Base-by-base conservation (phyloP, 2,888 invertebrate species). In the Drosophila mayaguana region DNA sequence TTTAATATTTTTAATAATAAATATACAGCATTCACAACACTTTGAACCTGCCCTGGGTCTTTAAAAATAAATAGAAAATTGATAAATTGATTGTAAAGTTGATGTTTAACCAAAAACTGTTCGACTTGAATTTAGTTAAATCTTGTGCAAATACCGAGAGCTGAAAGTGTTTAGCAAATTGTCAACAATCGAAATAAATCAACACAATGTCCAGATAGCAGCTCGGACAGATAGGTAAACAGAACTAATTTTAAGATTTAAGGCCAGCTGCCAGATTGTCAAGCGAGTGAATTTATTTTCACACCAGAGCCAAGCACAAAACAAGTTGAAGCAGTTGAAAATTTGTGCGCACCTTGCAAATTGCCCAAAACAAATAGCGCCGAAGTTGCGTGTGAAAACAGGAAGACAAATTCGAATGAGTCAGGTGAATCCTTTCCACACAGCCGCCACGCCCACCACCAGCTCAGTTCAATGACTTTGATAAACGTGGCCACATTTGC, bases 401-500 rank as follows among this genome's bases (percentile, higher is more conserved):
- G 83, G 70, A 84, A 81, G 78, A 77, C 63, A 75, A 74, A 74
- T 67, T 67, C 63, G 61, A 55, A 46, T 65, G 78, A 78, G 65
- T 77, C 18, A 48, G 63, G 62, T 45, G 50, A 78, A 62, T 71
- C 28, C 57, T 62, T 25, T 22, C 0, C 22, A 12, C 43, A 6
- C 28, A 43, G 6, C 12, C 11, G 14, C 32, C 46, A 48, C 18
- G 42, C 63, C 20, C 16, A 11, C 20, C 56, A 8, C 8, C 36
- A 40, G 43, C 51, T 46, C 55, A 55, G 63, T 68, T 78, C 71
- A 68, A 68, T 68, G 86, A 66, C 79, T 76, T 77, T 81, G 81
- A 83, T 70, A 79, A 81, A 81, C 80, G 72, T 80, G 55, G 67
- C 57, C 75, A 77, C 77, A 77, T 79, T 81, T 81, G 78, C 77